phyloP scores from a whole-genome alignment of 2,113 vertebrate species.

The Rhodinocichla rosea region DNA sequence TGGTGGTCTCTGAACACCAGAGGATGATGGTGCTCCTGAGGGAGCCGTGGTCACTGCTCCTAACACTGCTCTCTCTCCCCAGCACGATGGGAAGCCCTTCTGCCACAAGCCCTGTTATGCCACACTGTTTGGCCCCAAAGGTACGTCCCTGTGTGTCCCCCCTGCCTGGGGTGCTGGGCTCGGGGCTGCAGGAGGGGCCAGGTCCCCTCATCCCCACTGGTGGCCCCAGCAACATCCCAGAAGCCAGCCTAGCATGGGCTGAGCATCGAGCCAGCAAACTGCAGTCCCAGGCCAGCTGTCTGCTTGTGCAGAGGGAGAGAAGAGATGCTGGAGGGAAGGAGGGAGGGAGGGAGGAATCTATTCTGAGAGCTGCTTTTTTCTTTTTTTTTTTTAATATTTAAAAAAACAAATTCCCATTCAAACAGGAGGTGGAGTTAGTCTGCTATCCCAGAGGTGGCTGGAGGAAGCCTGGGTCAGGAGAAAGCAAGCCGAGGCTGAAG shows the following conservation, averaged over 20 bases:
- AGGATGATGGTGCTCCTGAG: not conserved
- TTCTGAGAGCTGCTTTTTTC: not conserved
- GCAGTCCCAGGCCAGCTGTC: not conserved
- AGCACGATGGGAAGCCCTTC: constrained; percentile 94
- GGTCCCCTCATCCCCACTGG: accelerated
- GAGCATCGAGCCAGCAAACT: not conserved
- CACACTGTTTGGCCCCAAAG: constrained; percentile 92
- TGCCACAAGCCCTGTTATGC: constrained; percentile 98
- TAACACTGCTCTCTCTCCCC: constrained; percentile 14
- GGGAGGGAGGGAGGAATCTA: not conserved
- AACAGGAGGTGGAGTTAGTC: constrained; percentile 41
- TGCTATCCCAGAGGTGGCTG: not conserved
- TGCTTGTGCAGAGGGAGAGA: not conserved
- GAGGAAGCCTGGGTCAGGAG: not conserved
- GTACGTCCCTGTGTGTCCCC: constrained; percentile 56
- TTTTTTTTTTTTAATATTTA: not conserved
- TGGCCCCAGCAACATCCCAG: not conserved
- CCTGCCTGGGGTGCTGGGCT: accelerated
- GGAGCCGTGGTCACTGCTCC: accelerated
- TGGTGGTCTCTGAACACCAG: not conserved
- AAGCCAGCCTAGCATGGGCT: not conserved
- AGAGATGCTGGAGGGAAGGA: not conserved
- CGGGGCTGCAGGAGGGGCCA: not conserved
- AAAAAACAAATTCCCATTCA: not conserved
- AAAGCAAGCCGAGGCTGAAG: not conserved